Evolutionary conservation across 1,140 invertebrate genomes (phyloP), one percentile per base, ranked within the genome.

Genomic region (Lordiphosa stackelbergi): DNA sequence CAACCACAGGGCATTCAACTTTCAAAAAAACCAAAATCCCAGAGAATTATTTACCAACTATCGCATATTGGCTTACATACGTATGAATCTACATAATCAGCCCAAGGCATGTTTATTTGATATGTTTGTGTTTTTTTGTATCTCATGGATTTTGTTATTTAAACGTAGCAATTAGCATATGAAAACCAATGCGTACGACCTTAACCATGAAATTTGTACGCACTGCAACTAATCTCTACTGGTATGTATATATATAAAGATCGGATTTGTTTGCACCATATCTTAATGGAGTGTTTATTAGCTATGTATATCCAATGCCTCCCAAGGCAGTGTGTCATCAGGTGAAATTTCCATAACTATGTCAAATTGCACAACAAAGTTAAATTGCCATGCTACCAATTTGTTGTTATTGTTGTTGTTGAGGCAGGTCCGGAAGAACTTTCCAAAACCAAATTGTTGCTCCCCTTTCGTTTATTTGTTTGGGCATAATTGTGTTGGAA

Each of bases 401-500:
- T 46, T 54, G 34, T 62, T 56, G 46, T 48, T 19, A 19, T 19
- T 31, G 28, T 8, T 31, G 28, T 59, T 63, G 55, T 72, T 75
- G 68, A 47, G 70, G 60, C 70, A 78, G 70, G 73, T 72, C 69
- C 41, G 43, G 19, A 11, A 9, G 34, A 53, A 42, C 5, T 65
- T 66, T 58, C 37, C 41, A 40, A 47, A 41, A 45, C 40, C 36
- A 16, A 58, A 41, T 28, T 52, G 40, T 42, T 10, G 16, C 16
- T 42, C 52, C 55, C 48, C 24, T 12, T 35, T 66, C 28, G 38
- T 66, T 61, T 43, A 40, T 58, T 83, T 51, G 49, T 73, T 77
- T 56, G 43, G 42, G 45, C 72, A 83, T 81, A 81, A 81, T 81
- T 81, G 77, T 70, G 28, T 68, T 45, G 72, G 77, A 83, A 83